A percentile compares a stretch with the other conserved stretches of the same genome.
Evolutionary conservation across 2,888 invertebrate genomes (phyloP).

Genomic region (Cephonodes hylas): DNA sequence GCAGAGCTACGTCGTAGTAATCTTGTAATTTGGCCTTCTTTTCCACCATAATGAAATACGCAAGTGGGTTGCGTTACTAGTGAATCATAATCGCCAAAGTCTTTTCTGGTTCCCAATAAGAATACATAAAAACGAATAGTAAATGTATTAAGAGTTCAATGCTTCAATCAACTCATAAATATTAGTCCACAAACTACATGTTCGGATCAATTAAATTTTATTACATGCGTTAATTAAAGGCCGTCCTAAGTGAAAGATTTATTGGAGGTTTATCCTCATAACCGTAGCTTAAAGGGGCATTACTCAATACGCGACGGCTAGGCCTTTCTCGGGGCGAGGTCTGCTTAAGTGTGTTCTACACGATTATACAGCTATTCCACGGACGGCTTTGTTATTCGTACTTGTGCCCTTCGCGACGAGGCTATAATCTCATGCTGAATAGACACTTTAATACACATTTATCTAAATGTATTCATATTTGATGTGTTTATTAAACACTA

Average conservation of each 20-base stretch:
- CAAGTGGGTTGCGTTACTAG: too few species aligned
- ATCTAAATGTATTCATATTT: neutral
- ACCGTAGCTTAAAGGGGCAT: constrained; percentile 70
- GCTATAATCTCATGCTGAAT: neutral
- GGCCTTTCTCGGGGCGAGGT: constrained; percentile 40
- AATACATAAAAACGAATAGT: too few species aligned
- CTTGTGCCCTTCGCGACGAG: neutral
- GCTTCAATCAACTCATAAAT: constrained; percentile 44
- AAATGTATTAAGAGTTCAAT: constrained; percentile 1
- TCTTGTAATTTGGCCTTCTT: too few species aligned
- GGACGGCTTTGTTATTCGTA: constrained; percentile 25
- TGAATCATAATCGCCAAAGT: too few species aligned
- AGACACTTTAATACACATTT: neutral
- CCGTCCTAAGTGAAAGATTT: constrained; percentile 75
- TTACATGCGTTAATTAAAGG: constrained; percentile 75
- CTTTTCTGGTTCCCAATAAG: too few species aligned
- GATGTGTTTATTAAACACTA: neutral
- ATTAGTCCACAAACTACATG: constrained; percentile 55
- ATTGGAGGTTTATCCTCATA: constrained; percentile 78
- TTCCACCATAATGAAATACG: too few species aligned
- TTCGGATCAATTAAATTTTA: constrained; percentile 78
- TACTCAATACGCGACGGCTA: constrained; percentile 52
- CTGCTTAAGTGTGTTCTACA: constrained; percentile 33
- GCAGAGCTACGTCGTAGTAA: too few species aligned
- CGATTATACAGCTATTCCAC: constrained; percentile 47